phyloP scores from a whole-genome alignment of 2,113 vertebrate species.

The Oreochromis spilurus region DNA sequence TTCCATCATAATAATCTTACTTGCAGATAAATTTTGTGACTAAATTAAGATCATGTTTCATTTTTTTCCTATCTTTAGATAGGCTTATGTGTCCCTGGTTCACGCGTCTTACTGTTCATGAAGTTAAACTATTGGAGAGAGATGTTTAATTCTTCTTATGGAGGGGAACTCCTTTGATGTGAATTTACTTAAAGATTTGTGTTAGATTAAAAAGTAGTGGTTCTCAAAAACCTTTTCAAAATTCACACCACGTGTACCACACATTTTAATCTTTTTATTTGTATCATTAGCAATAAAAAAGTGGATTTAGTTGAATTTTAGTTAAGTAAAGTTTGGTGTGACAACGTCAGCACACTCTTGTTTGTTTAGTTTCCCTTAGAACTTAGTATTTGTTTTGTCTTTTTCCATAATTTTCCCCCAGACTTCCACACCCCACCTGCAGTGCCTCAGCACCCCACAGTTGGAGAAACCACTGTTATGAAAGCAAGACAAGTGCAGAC shows the following conservation, averaged over 20 bases:
- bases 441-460: not conserved
- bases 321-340: not conserved
- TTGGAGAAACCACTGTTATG: not conserved
- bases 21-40: not conserved
- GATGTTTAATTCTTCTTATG: not conserved
- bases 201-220: not conserved
- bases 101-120: not conserved
- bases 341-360: not conserved
- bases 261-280: not conserved
- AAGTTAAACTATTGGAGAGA: not conserved
- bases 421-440: not conserved
- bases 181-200: not conserved
- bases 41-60: not conserved
- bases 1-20: not conserved
- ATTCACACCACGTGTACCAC: not conserved
- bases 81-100: not conserved
- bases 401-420: too few relatives aligned
- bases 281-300: not conserved
- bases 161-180: not conserved
- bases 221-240: not conserved
- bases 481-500: not conserved
- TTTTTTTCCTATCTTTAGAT: not conserved
- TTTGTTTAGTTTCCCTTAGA: not conserved
- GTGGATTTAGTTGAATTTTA: not conserved
- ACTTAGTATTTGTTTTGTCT: not conserved